Percentiles rank a stretch among this genome's conserved stretches.
Evolutionary conservation across 1,140 invertebrate genomes (phyloP).

Genomic region (Philopotamus ludificatus): DNA sequence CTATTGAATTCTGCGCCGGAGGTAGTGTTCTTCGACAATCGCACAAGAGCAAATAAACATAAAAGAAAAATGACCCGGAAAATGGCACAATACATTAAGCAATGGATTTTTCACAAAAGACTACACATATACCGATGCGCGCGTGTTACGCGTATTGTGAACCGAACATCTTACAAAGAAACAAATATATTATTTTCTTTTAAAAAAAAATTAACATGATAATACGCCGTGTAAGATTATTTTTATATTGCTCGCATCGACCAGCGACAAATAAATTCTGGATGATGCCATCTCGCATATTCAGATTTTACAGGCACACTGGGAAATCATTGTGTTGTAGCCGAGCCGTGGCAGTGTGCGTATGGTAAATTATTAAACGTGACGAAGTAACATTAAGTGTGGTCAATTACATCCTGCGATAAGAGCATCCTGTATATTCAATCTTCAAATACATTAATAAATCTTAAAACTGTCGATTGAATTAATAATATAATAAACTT

Average conservation of each 20-base stretch:
- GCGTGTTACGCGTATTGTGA: not conserved
- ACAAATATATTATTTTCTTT: no score
- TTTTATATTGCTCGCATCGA: no score
- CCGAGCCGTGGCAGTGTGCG: no score
- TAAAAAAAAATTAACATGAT: no score
- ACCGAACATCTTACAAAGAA: no score
- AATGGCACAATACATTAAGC: slow-evolving; percentile 3
- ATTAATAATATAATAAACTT: no score
- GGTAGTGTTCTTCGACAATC: not conserved
- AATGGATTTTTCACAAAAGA: not conserved
- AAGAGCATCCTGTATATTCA: slow-evolving; percentile 27
- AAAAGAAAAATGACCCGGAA: not conserved
- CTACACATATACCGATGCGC: not conserved
- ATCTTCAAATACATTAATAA: slow-evolving; percentile 1
- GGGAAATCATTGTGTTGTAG: no score
- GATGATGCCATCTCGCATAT: no score
- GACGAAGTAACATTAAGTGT: slow-evolving; percentile 19
- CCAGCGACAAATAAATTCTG: no score
- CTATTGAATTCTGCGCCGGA: no score
- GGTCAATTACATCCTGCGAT: slow-evolving; percentile 35
- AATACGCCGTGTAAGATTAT: no score
- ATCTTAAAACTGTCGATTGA: not conserved
- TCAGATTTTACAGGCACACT: no score
- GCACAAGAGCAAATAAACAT: slow-evolving; percentile 1
- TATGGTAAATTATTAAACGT: not conserved